Evolutionary conservation across 2,888 invertebrate species (phyloP).

Genomic region (Cyaniris semiargus): DNA sequence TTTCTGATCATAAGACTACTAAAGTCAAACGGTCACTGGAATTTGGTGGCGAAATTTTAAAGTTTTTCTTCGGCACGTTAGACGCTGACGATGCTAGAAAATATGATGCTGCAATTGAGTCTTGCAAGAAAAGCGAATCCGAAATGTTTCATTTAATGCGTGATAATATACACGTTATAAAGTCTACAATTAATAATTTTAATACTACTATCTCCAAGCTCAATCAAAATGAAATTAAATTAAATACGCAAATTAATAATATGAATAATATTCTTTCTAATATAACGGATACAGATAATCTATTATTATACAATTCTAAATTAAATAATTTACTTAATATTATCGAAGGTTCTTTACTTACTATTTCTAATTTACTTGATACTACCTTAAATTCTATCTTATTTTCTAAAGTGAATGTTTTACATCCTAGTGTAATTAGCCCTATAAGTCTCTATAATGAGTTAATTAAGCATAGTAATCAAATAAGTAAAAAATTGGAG

Average conservation of each 20-base stretch:
- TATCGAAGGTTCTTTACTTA: background rate
- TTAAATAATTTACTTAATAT: background rate
- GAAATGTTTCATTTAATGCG: too few relatives aligned
- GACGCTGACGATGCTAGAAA: too few relatives aligned
- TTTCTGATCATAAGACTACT: too few relatives aligned
- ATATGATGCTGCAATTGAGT: too few relatives aligned
- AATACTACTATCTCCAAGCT: background rate
- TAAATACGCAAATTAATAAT: background rate
- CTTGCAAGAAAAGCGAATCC: too few relatives aligned
- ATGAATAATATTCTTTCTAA: background rate
- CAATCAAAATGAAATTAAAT: background rate
- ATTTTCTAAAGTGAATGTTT: slow-evolving; percentile 6
- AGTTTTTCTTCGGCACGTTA: too few relatives aligned
- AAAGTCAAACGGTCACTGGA: too few relatives aligned
- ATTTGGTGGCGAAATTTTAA: too few relatives aligned
- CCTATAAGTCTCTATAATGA: background rate
- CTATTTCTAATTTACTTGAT: background rate
- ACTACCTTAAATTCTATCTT: slow-evolving; percentile 18
- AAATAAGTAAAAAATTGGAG: slow-evolving; percentile 19
- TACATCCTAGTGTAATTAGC: slow-evolving; percentile 3
- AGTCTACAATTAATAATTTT: background rate
- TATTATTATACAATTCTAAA: background rate
- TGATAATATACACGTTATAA: background rate
- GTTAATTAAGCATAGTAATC: slow-evolving; percentile 11
- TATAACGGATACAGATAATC: background rate